These are phyloP conservation scores for Drymodes brunneopygia DNA, from an alignment of 2,113 vertebrate genomes.

Conservation along the genomic window DNA sequence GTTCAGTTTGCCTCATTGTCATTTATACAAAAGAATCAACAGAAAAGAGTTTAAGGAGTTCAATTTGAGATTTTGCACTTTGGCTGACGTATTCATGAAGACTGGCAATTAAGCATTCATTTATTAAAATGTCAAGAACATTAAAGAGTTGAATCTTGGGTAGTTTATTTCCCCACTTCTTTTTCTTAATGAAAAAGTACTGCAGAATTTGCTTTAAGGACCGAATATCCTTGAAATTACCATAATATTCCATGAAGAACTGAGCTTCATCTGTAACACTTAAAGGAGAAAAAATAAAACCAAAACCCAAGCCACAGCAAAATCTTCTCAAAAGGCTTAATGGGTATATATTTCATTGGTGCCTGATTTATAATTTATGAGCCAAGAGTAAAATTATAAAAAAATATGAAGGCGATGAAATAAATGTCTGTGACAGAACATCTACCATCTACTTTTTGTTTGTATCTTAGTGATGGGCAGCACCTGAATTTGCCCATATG, in stretches of 20 bases:
- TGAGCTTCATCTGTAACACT: background rate
- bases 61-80: constrained; percentile 13
- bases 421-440: background rate
- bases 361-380: background rate
- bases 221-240: background rate
- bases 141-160: background rate
- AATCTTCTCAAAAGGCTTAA: background rate
- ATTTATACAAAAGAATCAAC: constrained; percentile 10
- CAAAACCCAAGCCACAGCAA: background rate
- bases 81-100: constrained; percentile 10
- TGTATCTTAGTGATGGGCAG: background rate
- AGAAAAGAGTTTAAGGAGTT: constrained; percentile 7
- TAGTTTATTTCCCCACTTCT: background rate
- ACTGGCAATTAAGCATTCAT: constrained; percentile 48
- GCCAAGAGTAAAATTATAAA: background rate
- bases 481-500: background rate
- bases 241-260: background rate
- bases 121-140: constrained; percentile 60
- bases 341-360: background rate
- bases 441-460: background rate
- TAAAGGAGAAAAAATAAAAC: background rate
- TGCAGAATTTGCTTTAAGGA: background rate
- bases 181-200: background rate
- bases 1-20: background rate
- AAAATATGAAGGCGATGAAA: background rate